Conservation (phyloP, 1,140 invertebrate species). For the Aphaenogaster ashmeadi region DNA sequence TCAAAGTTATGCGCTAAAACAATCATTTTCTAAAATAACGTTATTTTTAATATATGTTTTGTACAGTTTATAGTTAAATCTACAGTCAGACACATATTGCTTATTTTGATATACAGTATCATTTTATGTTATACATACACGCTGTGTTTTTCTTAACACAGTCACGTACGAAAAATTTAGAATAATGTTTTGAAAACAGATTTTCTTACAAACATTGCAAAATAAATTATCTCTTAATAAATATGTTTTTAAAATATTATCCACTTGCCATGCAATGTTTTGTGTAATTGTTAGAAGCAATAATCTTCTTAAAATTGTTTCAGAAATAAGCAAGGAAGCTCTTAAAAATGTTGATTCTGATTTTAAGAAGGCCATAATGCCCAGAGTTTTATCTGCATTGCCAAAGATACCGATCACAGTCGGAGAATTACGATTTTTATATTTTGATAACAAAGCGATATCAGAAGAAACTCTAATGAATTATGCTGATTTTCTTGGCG, state of each 20-base stretch:
- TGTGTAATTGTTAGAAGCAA: neutral
- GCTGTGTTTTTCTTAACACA: neutral
- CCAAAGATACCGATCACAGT: conserved; percentile 58
- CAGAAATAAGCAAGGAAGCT: conserved; percentile 4
- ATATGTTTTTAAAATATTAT: neutral
- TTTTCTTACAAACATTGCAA: neutral
- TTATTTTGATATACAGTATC: neutral
- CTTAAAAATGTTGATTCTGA: conserved; percentile 1
- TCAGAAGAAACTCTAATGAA: conserved; percentile 73
- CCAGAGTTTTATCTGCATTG: neutral
- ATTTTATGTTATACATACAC: neutral
- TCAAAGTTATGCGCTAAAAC: neutral
- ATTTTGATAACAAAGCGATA: conserved; percentile 81
- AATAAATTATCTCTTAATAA: neutral
- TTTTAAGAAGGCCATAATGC: conserved; percentile 51
- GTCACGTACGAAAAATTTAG: neutral
- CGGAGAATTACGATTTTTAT: conserved; percentile 73
- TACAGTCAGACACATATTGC: neutral
- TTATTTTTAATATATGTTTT: neutral
- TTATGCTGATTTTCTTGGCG: conserved; percentile 84
- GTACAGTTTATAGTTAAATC: neutral
- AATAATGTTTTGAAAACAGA: neutral
- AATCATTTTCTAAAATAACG: neutral
- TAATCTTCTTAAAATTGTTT: neutral
- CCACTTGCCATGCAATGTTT: neutral